Base-by-base conservation (phyloP, 1,140 invertebrate species). In the Drepana arcuata region DNA sequence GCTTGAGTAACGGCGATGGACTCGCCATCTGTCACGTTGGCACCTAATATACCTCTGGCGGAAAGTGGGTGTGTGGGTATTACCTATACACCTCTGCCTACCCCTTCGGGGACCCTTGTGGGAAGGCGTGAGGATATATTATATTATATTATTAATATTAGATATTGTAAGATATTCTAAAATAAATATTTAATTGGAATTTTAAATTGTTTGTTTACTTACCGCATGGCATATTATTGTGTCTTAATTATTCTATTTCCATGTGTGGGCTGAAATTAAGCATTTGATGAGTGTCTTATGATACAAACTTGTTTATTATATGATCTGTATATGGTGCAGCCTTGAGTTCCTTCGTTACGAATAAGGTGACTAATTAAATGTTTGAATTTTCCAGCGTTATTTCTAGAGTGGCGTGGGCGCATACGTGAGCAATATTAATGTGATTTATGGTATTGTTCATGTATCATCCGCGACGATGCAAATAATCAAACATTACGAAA, bases 231-330 rank as follows among this genome's bases (percentile, higher is more conserved):
- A n/a, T n/a, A n/a, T n/a, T n/a, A n/a, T n/a, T n/a, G n/a, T n/a
- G n/a, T 26, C 4, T 10, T 65, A 67, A 48, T 50, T 54, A 67
- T 64, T 64, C 57, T 58, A 67, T 73, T 70, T 66, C 50, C 50
- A 54, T 33, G 66, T 56, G 72, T 77, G 64, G 75, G 72, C 37
- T 39, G 67, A 56, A 62, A 53, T 70, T 60, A 59, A 59, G 63
- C 61, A 63, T 68, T 62, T 69, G 72, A 74, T 71, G 64, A 72
- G 63, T 66, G 64, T 54, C 56, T 63, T 60, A 51, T 59, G 55
- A 65, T 53, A 62, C 64, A 59, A 70, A 68, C 48, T 63, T 74
- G 74, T 79, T 79, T 79, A 69, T 69, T 64, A 64, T 66, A 61
- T 61, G 56, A 51, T 56, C 66, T 71, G 33, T 71, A 71, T 73